Conservation (phyloP, 2,888 invertebrate genomes). For the Litoditis marina region DNA sequence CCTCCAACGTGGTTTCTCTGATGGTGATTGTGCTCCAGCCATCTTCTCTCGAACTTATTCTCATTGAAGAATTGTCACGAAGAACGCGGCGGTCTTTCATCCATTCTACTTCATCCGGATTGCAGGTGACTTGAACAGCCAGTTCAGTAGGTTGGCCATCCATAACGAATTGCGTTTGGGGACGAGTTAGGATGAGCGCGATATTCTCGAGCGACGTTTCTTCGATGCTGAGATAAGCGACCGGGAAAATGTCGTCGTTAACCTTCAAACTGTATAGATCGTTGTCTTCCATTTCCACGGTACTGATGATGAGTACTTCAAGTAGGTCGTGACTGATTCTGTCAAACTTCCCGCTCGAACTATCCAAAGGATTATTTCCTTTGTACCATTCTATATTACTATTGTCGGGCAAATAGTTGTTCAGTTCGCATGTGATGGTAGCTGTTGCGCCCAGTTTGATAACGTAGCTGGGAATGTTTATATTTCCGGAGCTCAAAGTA, state of each 20-base stretch:
- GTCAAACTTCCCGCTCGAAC: slow-evolving; percentile 46
- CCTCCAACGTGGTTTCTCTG: slow-evolving; percentile 37
- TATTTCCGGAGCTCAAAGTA: slow-evolving; percentile 35
- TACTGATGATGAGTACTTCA: slow-evolving; percentile 56
- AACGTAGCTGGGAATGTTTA: slow-evolving; percentile 58
- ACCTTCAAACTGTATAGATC: slow-evolving; percentile 59
- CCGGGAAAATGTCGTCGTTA: slow-evolving; percentile 56
- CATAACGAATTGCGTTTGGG: slow-evolving; percentile 61
- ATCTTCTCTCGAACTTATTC: slow-evolving; percentile 35
- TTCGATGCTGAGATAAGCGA: slow-evolving; percentile 58
- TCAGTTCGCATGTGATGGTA: slow-evolving; percentile 60
- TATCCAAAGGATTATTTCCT: slow-evolving; percentile 44
- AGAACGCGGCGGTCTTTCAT: slow-evolving; percentile 51
- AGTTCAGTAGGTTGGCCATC: slow-evolving; percentile 59
- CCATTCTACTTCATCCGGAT: slow-evolving; percentile 51
- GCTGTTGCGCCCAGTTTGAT: slow-evolving; percentile 58
- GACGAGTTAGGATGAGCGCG: slow-evolving; percentile 34
- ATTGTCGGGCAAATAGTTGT: slow-evolving; percentile 50
- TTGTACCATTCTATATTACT: slow-evolving; percentile 52
- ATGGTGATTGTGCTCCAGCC: slow-evolving; percentile 50
- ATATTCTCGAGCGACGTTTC: slow-evolving; percentile 14
- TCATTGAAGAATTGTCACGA: slow-evolving; percentile 25
- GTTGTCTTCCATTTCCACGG: slow-evolving; percentile 49
- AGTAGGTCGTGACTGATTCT: slow-evolving; percentile 54
- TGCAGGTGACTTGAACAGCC: slow-evolving; percentile 40